Conservation (phyloP, 2,113 vertebrate genomes). For the Labeo rohita region DNA sequence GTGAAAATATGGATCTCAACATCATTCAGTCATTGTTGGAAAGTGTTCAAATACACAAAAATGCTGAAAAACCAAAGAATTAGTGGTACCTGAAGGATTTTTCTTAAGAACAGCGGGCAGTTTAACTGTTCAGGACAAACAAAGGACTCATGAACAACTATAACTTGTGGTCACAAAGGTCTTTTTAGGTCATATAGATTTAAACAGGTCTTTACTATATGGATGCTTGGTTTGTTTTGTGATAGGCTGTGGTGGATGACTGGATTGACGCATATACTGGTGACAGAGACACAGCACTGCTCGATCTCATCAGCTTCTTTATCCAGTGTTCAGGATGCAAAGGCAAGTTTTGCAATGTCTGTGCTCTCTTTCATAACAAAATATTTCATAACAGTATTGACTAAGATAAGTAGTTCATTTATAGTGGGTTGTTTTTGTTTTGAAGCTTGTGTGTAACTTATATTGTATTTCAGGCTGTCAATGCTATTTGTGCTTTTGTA, state of each 20-base stretch:
- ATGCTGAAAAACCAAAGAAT: too few species aligned
- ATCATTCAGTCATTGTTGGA: too few species aligned
- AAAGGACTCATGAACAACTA: too few species aligned
- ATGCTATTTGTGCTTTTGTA: slow-evolving; percentile 52
- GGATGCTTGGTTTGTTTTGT: slow-evolving; percentile 7
- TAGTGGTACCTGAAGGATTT: too few species aligned
- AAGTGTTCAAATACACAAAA: too few species aligned
- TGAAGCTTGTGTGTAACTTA: background rate
- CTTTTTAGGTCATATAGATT: background rate
- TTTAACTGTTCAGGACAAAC: too few species aligned
- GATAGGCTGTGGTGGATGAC: slow-evolving; percentile 86
- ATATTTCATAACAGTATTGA: background rate
- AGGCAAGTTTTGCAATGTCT: slow-evolving; percentile 69
- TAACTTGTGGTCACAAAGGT: background rate
- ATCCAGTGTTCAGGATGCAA: slow-evolving; percentile 92
- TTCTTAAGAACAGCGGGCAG: too few species aligned
- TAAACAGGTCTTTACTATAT: background rate
- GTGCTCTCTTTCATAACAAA: background rate
- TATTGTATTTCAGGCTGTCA: slow-evolving; percentile 3
- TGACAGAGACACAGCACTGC: slow-evolving; percentile 85
- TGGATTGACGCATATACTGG: slow-evolving; percentile 86
- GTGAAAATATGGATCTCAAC: too few species aligned
- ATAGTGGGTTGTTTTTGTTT: background rate
- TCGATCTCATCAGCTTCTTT: slow-evolving; percentile 93
- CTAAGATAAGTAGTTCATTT: background rate